These are phyloP conservation scores for Apis dorsata DNA, from an alignment of 1,140 invertebrate genomes.

Conservation along the genomic window DNA sequence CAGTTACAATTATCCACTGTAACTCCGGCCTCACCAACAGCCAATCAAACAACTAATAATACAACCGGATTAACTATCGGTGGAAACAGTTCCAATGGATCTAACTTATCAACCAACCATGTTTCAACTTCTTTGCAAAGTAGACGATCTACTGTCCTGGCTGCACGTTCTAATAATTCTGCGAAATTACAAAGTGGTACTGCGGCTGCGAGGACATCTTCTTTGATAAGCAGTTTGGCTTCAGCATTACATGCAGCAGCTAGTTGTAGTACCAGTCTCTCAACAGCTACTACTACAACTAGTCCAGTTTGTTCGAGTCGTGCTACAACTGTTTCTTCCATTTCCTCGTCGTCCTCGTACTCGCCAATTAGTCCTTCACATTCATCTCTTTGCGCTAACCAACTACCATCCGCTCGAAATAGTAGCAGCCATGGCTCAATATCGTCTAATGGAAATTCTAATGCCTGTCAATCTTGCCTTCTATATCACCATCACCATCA, in stretches of 20 bases:
- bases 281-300: slow-evolving; percentile 62
- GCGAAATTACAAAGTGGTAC: slow-evolving; percentile 53
- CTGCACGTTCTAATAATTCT: slow-evolving; percentile 50
- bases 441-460: slow-evolving; percentile 42
- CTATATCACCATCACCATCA: slow-evolving; percentile 58
- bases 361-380: slow-evolving; percentile 53
- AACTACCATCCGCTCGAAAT: slow-evolving; percentile 20
- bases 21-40: slow-evolving; percentile 75
- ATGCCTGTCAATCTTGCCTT: slow-evolving; percentile 71
- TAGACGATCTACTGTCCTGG: slow-evolving; percentile 58
- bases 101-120: slow-evolving; percentile 44
- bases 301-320: slow-evolving; percentile 62
- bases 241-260: slow-evolving; percentile 66
- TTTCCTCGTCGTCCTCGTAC: slow-evolving; percentile 59
- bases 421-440: slow-evolving; percentile 11
- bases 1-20: slow-evolving; percentile 95
- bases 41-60: slow-evolving; percentile 37
- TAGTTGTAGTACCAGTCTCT: slow-evolving; percentile 56
- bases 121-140: slow-evolving; percentile 54
- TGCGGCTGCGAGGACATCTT: slow-evolving; percentile 58
- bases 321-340: slow-evolving; percentile 51
- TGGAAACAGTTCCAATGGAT: slow-evolving; percentile 41
- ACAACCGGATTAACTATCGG: slow-evolving; percentile 36
- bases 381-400: slow-evolving; percentile 40
- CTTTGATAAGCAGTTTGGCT: slow-evolving; percentile 67